These are phyloP conservation scores for Autographa pulchrina DNA, from an alignment of 2,888 invertebrate genomes.

Conservation along the genomic window DNA sequence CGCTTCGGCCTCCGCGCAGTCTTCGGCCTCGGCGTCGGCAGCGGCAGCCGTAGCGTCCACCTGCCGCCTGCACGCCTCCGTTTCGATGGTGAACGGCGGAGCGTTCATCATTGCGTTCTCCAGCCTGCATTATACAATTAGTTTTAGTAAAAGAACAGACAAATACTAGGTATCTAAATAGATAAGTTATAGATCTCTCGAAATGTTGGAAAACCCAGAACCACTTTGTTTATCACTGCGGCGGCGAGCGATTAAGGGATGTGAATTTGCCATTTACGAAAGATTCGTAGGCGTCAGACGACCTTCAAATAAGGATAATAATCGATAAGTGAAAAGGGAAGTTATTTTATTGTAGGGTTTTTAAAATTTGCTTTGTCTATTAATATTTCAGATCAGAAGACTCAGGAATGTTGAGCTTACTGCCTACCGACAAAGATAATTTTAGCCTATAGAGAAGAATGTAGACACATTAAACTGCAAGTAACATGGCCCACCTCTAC, in stretches of 20 bases:
- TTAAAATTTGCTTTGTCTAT: neutral
- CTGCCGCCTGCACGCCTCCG: slow-evolving; percentile 79
- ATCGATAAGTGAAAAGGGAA: no score
- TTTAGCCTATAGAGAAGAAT: slow-evolving; percentile 4
- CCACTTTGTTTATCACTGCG: no score
- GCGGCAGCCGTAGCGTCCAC: slow-evolving; percentile 71
- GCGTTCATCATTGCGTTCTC: slow-evolving; percentile 86
- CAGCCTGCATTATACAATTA: slow-evolving; percentile 72
- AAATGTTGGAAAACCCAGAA: neutral
- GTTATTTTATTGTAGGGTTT: neutral
- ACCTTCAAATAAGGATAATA: no score
- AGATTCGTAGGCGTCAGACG: no score
- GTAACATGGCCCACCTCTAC: neutral
- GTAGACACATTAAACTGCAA: slow-evolving; percentile 1
- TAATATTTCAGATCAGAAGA: neutral
- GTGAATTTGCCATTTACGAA: no score
- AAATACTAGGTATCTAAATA: no score
- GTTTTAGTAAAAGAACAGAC: neutral
- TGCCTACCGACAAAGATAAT: neutral
- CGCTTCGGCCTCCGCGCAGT: slow-evolving; percentile 64
- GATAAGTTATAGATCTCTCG: no score
- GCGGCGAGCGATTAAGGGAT: no score
- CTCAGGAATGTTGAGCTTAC: neutral
- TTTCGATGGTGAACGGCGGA: slow-evolving; percentile 83
- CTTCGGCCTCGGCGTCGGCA: slow-evolving; percentile 73